phyloP scores from a whole-genome alignment of 1,140 invertebrate species.

The Microvelia longipes region DNA sequence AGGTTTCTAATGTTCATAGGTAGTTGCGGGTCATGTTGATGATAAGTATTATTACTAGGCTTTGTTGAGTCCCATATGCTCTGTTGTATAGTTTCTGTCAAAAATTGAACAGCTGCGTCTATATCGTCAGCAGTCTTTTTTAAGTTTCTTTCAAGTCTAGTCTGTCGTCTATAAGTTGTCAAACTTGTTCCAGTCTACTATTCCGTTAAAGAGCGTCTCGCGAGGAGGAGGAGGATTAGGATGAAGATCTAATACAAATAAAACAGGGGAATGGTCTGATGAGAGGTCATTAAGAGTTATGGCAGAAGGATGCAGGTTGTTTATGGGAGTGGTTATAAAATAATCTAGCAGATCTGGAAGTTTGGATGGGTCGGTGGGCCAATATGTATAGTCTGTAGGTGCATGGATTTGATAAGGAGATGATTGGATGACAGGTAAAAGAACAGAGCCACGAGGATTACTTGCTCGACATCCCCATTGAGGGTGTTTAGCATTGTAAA shows the following conservation, averaged over 20 bases:
- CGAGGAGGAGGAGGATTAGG: neutral
- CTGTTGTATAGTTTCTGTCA: neutral
- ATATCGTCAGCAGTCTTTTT: neutral
- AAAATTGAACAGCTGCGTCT: neutral
- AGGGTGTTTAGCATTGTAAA: slow-evolving; percentile 31
- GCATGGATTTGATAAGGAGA: slow-evolving; percentile 11
- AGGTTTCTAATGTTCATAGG: neutral
- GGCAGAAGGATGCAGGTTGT: neutral
- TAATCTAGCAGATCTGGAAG: slow-evolving; percentile 13
- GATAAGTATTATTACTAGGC: neutral
- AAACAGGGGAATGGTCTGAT: slow-evolving; percentile 10
- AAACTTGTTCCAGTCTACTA: neutral
- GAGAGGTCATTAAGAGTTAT: slow-evolving; percentile 5
- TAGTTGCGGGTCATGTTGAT: neutral
- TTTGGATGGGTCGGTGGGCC: slow-evolving; percentile 9
- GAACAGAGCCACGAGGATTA: slow-evolving; percentile 23
- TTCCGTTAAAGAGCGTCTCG: neutral
- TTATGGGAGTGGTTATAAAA: slow-evolving; percentile 7
- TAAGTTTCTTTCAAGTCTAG: neutral
- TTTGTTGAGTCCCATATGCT: neutral
- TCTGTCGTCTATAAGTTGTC: neutral
- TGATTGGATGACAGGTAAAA: slow-evolving; percentile 19
- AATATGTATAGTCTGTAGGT: slow-evolving; percentile 11
- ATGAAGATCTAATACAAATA: neutral
- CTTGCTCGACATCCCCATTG: slow-evolving; percentile 28